Conservation (phyloP, 2,797 vertebrate genomes). For the Pantherophis vulpinus region DNA sequence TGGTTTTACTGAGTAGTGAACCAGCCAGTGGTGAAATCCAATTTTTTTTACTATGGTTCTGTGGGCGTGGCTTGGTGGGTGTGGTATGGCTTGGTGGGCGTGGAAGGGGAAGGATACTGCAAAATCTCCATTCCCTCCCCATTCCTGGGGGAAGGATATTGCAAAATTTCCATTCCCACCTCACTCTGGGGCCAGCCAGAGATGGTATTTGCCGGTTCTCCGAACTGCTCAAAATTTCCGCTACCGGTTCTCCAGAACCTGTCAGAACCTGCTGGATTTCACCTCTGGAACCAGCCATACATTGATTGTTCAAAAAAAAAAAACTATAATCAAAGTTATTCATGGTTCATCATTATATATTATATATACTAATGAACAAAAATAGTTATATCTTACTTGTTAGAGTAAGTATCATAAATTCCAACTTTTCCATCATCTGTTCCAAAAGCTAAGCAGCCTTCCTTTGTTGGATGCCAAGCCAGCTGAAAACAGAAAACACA, state of each 20-base stretch:
- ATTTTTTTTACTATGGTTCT: no score
- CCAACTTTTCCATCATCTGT: conserved; percentile 98
- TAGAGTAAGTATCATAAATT: conserved; percentile 88
- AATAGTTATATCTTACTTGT: conserved; percentile 76
- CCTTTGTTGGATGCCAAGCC: conserved; percentile 89
- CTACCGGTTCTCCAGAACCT: no score
- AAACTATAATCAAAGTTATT: not conserved
- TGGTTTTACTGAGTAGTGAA: not conserved
- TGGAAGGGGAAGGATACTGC: no score
- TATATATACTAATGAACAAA: not conserved
- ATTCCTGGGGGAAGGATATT: no score
- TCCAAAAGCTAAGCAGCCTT: conserved; percentile 89
- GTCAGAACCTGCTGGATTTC: no score
- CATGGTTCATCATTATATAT: not conserved
- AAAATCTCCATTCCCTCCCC: no score
- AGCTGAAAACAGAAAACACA: conserved; percentile 71
- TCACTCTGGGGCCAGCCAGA: no score
- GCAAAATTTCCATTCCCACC: no score
- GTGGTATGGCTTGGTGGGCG: no score
- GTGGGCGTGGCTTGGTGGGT: no score
- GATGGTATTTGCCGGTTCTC: no score
- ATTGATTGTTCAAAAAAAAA: not conserved
- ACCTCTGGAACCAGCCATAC: not conserved
- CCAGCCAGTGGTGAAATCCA: not conserved
- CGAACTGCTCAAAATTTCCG: no score